phyloP scores from a whole-genome alignment of 2,113 vertebrate species.

The Cryptotis parvus region DNA sequence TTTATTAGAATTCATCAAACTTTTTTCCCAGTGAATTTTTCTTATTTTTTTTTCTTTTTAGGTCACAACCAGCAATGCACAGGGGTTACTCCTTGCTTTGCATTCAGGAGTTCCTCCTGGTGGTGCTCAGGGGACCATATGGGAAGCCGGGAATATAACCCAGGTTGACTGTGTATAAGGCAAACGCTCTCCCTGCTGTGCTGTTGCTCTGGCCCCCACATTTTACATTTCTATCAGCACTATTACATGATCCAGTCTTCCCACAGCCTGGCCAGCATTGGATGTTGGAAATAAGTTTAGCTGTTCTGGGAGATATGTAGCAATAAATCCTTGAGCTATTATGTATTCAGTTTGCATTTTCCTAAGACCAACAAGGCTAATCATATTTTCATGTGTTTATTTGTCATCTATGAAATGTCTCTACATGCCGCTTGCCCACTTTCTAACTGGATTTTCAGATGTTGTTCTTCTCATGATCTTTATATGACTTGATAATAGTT shows the following conservation, averaged over 20 bases:
- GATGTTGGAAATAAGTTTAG: neutral
- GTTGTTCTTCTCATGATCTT: neutral
- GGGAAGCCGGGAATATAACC: too few relatives aligned
- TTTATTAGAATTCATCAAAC: neutral
- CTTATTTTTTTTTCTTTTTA: too few relatives aligned
- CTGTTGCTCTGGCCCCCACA: too few relatives aligned
- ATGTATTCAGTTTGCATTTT: neutral
- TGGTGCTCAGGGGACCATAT: too few relatives aligned
- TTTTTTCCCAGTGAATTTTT: neutral
- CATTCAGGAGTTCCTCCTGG: too few relatives aligned
- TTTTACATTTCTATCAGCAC: neutral
- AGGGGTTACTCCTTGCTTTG: too few relatives aligned
- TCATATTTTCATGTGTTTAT: neutral
- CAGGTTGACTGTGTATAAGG: too few relatives aligned
- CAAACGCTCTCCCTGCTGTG: too few relatives aligned
- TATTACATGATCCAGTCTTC: neutral
- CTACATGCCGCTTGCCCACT: neutral
- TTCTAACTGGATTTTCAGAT: neutral
- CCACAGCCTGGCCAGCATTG: neutral
- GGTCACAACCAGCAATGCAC: too few relatives aligned
- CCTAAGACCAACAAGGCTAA: neutral
- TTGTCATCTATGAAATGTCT: neutral
- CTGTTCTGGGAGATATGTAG: neutral
- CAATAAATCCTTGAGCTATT: neutral
- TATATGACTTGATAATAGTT: neutral